Evolutionary conservation across 2,797 vertebrate species (phyloP).

Genomic region (Molossus molossus): DNA sequence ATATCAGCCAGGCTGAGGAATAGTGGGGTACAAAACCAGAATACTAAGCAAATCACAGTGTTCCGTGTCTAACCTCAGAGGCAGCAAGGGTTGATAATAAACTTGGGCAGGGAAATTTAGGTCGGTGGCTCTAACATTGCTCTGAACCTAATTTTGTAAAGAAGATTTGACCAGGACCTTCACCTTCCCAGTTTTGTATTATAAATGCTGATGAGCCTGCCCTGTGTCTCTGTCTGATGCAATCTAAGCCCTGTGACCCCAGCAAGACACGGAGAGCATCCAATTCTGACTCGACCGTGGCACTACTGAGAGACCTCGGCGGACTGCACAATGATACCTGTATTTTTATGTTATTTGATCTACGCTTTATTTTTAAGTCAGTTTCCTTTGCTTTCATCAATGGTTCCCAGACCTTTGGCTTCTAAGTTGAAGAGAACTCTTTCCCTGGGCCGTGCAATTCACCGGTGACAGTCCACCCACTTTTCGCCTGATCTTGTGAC

Average conservation of each 20-base stretch:
- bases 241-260: not conserved
- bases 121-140: not conserved
- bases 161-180: not conserved
- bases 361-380: not conserved
- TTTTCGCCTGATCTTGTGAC: not conserved
- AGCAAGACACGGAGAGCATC: not conserved
- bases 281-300: not conserved
- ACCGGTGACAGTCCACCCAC: not conserved
- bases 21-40: not conserved
- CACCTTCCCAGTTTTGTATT: not conserved
- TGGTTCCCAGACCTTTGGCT: not conserved
- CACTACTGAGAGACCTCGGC: not conserved
- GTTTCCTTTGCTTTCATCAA: slow-evolving; percentile 17
- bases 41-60: not conserved
- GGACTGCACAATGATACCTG: not conserved
- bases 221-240: not conserved
- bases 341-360: not conserved
- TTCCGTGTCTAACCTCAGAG: not conserved
- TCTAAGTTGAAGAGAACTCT: not conserved
- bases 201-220: not conserved
- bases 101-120: not conserved
- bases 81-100: not conserved
- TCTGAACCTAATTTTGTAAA: slow-evolving; percentile 16
- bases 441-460: not conserved
- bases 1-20: not conserved